phyloP scores from a whole-genome alignment of 92 coral and sea anemone genomes.

The Chrysogorgia sp. region DNA sequence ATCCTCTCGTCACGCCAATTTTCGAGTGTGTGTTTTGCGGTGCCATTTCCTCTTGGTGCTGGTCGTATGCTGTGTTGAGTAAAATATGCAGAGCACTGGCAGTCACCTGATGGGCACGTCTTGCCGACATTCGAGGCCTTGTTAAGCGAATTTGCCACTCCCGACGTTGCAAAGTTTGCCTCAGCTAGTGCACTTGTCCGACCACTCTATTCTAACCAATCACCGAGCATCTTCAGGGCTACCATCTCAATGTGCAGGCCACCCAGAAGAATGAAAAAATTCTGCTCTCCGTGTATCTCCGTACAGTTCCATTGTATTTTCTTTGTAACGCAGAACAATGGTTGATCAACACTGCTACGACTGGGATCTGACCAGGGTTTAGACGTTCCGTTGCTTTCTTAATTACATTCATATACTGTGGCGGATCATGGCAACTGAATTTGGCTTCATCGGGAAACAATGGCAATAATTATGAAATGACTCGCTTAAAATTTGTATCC shows the following conservation, averaged over 20 bases:
- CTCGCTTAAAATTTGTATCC: constrained; percentile 26
- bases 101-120: constrained; percentile 70
- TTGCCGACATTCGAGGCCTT: constrained; percentile 52
- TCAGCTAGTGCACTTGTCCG: constrained; percentile 30
- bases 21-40: constrained; percentile 9
- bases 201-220: constrained; percentile 22
- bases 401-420: constrained; percentile 42
- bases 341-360: constrained; percentile 40
- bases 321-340: constrained; percentile 28
- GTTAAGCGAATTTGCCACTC: constrained; percentile 40
- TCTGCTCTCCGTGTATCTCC: constrained; percentile 28
- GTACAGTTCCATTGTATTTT: constrained; percentile 19
- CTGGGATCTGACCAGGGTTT: constrained; percentile 51
- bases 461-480: constrained; percentile 41
- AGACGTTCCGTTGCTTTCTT: constrained; percentile 8
- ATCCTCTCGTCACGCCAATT: constrained; percentile 35
- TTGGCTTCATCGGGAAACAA: constrained; percentile 23
- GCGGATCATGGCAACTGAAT: constrained; percentile 37
- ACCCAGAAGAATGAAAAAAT: constrained; percentile 28
- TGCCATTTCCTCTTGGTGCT: constrained; percentile 48
- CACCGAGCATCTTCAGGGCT: constrained; percentile 24
- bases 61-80: constrained; percentile 51
- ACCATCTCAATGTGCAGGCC: constrained; percentile 47
- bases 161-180: constrained; percentile 33
- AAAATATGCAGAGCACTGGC: constrained; percentile 58